phyloP scores from a whole-genome alignment of 2,113 vertebrate species.

The Notothenia rossii region DNA sequence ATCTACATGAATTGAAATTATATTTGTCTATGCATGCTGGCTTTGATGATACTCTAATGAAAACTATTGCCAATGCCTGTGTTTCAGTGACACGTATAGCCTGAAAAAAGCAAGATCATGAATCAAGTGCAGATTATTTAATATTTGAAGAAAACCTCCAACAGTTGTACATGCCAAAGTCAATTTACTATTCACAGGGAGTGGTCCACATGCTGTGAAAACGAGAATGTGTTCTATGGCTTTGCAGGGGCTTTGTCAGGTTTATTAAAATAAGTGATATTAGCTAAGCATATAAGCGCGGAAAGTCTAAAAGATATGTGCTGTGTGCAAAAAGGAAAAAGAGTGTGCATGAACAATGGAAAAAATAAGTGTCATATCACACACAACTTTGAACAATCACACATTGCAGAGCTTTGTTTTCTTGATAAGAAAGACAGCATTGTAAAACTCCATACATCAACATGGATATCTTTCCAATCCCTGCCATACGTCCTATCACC shows the following conservation, averaged over 20 bases:
- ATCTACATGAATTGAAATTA: slow-evolving; percentile 10
- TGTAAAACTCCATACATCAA: neutral
- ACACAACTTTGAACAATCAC: too few relatives aligned
- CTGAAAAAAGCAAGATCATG: slow-evolving; percentile 26
- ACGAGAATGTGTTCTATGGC: slow-evolving; percentile 1
- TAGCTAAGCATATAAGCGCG: neutral
- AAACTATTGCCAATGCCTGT: slow-evolving; percentile 35
- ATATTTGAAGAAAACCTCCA: slow-evolving; percentile 27
- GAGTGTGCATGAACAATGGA: too few relatives aligned
- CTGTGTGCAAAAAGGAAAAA: neutral
- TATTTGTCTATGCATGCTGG: slow-evolving; percentile 13
- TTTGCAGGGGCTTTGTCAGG: slow-evolving; percentile 3
- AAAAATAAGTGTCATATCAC: too few relatives aligned
- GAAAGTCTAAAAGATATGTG: neutral
- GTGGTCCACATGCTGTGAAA: slow-evolving; percentile 11
- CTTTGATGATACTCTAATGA: slow-evolving; percentile 23
- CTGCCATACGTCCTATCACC: neutral
- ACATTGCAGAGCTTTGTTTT: neutral
- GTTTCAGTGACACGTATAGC: slow-evolving; percentile 27
- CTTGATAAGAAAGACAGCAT: neutral
- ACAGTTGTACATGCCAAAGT: slow-evolving; percentile 13
- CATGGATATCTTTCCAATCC: neutral
- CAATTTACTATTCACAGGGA: slow-evolving; percentile 14
- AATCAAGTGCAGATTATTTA: slow-evolving; percentile 24
- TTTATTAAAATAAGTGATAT: slow-evolving; percentile 14